A percentile compares a stretch with the other conserved stretches of the same genome.
Conservation (phyloP, 2,113 vertebrate species). For the Gracilinanus agilis region DNA sequence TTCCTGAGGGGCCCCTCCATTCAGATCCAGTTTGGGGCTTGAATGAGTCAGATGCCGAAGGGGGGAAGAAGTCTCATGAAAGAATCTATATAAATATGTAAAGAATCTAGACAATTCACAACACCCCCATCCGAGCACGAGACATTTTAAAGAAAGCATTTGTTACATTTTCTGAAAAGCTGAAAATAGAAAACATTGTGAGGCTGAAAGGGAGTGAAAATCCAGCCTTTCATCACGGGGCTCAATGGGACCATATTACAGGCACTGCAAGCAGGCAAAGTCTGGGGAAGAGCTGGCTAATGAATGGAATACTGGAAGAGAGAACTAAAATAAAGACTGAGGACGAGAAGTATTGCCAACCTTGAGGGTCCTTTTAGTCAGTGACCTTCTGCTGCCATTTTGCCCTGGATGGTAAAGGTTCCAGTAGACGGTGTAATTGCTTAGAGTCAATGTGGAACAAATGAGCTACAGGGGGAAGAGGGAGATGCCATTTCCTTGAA, state of each 20-base stretch:
- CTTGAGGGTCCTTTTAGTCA: background rate
- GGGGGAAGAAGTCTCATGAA: background rate
- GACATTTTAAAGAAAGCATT: background rate
- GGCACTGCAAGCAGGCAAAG: background rate
- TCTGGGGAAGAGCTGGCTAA: background rate
- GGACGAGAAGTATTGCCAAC: background rate
- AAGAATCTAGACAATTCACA: background rate
- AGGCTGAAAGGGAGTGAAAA: constrained; percentile 48
- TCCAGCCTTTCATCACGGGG: constrained; percentile 17
- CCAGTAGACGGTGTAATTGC: background rate
- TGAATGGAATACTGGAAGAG: background rate
- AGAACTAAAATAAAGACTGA: background rate
- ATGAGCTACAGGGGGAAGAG: background rate
- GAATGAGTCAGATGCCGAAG: background rate
- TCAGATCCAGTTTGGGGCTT: background rate
- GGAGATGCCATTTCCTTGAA: background rate
- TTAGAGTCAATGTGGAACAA: background rate
- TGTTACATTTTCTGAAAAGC: background rate
- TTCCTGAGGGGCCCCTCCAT: background rate
- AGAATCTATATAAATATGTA: background rate
- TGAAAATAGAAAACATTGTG: background rate
- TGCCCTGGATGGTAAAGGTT: background rate
- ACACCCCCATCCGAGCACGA: background rate
- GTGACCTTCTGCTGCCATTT: background rate
- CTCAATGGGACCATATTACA: background rate